These are phyloP conservation scores for Opisthograptis luteolata DNA, from an alignment of 2,888 invertebrate genomes.

Conservation along the genomic window DNA sequence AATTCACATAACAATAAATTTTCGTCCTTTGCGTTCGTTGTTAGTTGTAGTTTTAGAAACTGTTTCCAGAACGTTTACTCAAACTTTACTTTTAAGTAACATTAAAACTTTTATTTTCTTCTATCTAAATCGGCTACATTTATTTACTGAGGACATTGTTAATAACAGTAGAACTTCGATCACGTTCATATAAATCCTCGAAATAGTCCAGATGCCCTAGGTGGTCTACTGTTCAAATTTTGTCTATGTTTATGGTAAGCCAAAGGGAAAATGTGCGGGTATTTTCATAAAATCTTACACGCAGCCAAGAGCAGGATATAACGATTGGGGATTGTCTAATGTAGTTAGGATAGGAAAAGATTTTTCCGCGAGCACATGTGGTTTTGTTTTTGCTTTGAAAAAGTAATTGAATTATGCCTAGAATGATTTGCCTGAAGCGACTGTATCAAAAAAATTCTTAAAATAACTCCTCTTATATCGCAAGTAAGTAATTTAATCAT, in stretches of 20 bases:
- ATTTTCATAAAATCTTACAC: constrained; percentile 33
- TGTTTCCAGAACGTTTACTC: no score
- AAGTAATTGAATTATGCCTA: background rate
- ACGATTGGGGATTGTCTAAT: constrained; percentile 12
- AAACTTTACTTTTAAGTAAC: no score
- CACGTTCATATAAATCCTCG: no score
- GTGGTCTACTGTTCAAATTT: constrained; percentile 1
- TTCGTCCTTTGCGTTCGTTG: no score
- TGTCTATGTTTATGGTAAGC: constrained; percentile 23
- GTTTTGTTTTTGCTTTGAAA: constrained; percentile 1
- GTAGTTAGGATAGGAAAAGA: constrained; percentile 14
- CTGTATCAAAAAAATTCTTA: background rate
- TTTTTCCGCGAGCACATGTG: constrained; percentile 6
- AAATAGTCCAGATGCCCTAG: no score
- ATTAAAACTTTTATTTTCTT: no score
- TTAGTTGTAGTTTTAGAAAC: no score
- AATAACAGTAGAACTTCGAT: no score
- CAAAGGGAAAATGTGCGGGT: constrained; percentile 29
- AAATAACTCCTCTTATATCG: background rate
- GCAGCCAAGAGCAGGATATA: constrained; percentile 9
- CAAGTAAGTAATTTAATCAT: background rate
- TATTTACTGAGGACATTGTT: no score
- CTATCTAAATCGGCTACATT: no score
- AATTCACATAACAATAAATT: no score
- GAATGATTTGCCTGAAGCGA: no score